These are phyloP conservation scores for Plotosus lineatus DNA, from an alignment of 2,113 vertebrate species.

Conservation along the genomic window DNA sequence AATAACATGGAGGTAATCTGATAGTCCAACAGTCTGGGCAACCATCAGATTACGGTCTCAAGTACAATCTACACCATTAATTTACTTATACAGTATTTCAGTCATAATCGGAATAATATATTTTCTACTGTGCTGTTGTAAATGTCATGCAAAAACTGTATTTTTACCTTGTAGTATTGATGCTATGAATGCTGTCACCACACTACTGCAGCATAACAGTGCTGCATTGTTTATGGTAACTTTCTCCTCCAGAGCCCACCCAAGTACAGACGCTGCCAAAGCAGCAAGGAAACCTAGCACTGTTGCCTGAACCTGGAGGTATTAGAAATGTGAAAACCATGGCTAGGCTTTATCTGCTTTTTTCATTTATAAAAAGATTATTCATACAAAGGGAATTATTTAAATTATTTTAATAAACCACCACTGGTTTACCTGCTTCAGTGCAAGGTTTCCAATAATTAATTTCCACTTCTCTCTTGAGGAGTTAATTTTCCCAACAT, in stretches of 20 bases:
- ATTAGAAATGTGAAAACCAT: neutral
- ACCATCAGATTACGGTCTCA: neutral
- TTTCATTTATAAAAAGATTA: neutral
- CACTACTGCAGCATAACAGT: conserved; percentile 84
- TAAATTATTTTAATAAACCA: no score
- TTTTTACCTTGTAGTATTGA: conserved; percentile 84
- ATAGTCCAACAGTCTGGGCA: neutral
- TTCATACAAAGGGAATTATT: neutral
- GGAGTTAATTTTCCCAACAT: conserved; percentile 82
- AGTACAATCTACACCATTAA: neutral
- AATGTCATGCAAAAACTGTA: neutral
- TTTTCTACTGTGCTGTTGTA: neutral
- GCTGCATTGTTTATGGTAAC: conserved; percentile 74
- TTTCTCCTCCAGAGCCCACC: conserved; percentile 74
- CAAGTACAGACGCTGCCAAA: conserved; percentile 77
- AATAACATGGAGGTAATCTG: conserved; percentile 1
- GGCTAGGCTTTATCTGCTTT: neutral
- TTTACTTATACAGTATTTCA: neutral
- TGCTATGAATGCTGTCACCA: conserved; percentile 83
- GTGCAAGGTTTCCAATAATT: conserved; percentile 84
- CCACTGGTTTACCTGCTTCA: conserved; percentile 89
- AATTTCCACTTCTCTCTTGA: conserved; percentile 78
- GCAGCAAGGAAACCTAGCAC: conserved; percentile 91
- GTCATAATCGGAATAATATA: neutral
- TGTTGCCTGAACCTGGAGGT: conserved; percentile 85